Evolutionary conservation across 2,888 invertebrate genomes (phyloP).

Genomic region (Tupiocoris notatus): DNA sequence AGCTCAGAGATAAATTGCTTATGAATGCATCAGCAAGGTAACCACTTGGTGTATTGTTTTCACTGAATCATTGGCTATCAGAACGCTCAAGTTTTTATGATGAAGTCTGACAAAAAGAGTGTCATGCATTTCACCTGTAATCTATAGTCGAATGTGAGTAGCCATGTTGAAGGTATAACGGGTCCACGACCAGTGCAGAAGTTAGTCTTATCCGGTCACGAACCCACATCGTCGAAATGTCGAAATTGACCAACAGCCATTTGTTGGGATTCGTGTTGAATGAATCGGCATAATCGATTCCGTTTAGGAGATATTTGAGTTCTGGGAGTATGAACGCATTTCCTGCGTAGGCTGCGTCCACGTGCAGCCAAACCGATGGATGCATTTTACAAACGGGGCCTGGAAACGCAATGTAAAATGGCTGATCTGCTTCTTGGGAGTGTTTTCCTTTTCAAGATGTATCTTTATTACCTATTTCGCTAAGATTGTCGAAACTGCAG

Average conservation of each 20-base stretch:
- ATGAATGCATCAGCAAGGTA: no score
- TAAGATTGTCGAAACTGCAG: slow-evolving; percentile 92
- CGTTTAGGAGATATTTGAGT: slow-evolving; percentile 72
- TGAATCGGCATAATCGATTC: slow-evolving; percentile 88
- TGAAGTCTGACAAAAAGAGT: no score
- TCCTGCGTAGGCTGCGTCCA: slow-evolving; percentile 98
- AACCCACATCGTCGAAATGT: slow-evolving; percentile 97
- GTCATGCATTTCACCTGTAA: slow-evolving; percentile 65
- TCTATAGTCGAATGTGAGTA: slow-evolving; percentile 87
- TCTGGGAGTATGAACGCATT: slow-evolving; percentile 96
- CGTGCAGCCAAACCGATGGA: slow-evolving; percentile 77
- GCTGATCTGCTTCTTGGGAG: background rate
- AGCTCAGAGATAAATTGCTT: no score
- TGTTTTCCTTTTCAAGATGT: no score
- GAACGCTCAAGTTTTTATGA: no score
- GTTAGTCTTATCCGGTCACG: slow-evolving; percentile 84
- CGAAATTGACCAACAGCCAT: slow-evolving; percentile 93
- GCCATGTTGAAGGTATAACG: slow-evolving; percentile 94
- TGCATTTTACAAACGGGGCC: slow-evolving; percentile 74
- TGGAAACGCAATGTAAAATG: background rate
- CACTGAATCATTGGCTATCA: no score
- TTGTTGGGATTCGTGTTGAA: slow-evolving; percentile 98
- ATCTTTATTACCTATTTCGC: slow-evolving; percentile 81
- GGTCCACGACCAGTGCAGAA: slow-evolving; percentile 95
- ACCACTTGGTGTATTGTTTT: no score